phyloP scores from a whole-genome alignment of 1,140 invertebrate species.

The Carcinoscorpius rotundicauda region DNA sequence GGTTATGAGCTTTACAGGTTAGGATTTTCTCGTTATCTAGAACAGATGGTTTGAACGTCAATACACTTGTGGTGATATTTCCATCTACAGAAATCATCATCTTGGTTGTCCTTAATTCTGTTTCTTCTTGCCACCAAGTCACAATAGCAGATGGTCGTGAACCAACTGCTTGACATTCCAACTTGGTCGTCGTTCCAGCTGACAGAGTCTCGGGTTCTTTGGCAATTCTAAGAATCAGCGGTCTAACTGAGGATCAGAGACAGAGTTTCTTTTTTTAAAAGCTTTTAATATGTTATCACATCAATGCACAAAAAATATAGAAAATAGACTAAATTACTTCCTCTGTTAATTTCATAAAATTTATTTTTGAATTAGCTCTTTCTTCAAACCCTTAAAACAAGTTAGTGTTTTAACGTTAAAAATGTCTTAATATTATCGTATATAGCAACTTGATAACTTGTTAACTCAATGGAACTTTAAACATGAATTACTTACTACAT shows the following conservation, averaged over 20 bases:
- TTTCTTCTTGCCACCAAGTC: slow-evolving; percentile 68
- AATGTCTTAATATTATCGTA: too few species aligned
- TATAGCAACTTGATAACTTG: too few species aligned
- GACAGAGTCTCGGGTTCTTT: slow-evolving; percentile 52
- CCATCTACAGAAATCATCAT: neutral
- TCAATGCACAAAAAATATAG: too few species aligned
- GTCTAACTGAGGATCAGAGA: slow-evolving; percentile 54
- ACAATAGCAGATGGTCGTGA: slow-evolving; percentile 68
- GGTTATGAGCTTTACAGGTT: slow-evolving; percentile 62
- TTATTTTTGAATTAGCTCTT: too few species aligned
- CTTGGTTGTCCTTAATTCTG: slow-evolving; percentile 36
- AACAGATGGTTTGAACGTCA: slow-evolving; percentile 7
- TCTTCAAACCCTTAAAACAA: too few species aligned
- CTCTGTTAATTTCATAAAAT: too few species aligned
- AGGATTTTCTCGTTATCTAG: slow-evolving; percentile 44
- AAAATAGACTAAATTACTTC: too few species aligned
- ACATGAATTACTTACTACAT: too few species aligned
- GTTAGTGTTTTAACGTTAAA: too few species aligned
- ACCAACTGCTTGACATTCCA: slow-evolving; percentile 67
- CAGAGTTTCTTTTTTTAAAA: too few species aligned
- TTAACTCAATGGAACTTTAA: too few species aligned
- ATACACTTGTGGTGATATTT: slow-evolving; percentile 7
- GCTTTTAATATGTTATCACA: too few species aligned
- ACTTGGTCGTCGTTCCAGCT: slow-evolving; percentile 63
- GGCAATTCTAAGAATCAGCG: slow-evolving; percentile 61